Conservation (phyloP, 1,140 invertebrate genomes). For the Calycopis cecrops region DNA sequence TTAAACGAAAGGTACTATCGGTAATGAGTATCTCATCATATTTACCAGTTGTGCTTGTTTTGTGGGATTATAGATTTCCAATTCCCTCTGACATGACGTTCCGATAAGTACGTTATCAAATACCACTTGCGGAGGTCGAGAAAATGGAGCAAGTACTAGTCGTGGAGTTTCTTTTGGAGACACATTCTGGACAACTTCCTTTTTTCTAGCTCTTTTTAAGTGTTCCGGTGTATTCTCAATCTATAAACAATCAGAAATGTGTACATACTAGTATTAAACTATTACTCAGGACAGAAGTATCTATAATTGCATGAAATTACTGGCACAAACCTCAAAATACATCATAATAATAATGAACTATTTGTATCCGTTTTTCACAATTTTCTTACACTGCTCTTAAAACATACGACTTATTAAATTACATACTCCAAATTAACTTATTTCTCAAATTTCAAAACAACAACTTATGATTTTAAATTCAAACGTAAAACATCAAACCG, state of each 20-base stretch:
- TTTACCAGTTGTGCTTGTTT: slow-evolving; percentile 74
- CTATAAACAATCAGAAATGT: slow-evolving; percentile 34
- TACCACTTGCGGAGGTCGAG: slow-evolving; percentile 76
- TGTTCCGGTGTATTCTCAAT: slow-evolving; percentile 69
- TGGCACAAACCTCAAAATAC: slow-evolving; percentile 31
- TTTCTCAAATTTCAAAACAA: too few species aligned
- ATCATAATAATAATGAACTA: slow-evolving; percentile 15
- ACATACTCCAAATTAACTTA: too few species aligned
- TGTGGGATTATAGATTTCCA: slow-evolving; percentile 77
- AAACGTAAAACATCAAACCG: too few species aligned
- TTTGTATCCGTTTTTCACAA: not conserved
- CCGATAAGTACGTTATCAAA: slow-evolving; percentile 79
- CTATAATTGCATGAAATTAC: not conserved
- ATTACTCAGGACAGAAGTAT: not conserved
- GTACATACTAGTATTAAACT: not conserved
- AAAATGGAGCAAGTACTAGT: slow-evolving; percentile 78
- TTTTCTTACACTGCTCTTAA: too few species aligned
- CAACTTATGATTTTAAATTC: too few species aligned
- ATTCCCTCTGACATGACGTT: slow-evolving; percentile 62
- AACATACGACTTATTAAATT: too few species aligned
- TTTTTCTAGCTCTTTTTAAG: slow-evolving; percentile 40
- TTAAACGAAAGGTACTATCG: too few species aligned
- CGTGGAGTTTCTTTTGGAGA: slow-evolving; percentile 51
- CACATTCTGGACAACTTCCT: slow-evolving; percentile 30
- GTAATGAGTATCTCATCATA: not conserved